phyloP scores from a whole-genome alignment of 2,113 vertebrate genomes.

The Campylomormyrus numenius region DNA sequence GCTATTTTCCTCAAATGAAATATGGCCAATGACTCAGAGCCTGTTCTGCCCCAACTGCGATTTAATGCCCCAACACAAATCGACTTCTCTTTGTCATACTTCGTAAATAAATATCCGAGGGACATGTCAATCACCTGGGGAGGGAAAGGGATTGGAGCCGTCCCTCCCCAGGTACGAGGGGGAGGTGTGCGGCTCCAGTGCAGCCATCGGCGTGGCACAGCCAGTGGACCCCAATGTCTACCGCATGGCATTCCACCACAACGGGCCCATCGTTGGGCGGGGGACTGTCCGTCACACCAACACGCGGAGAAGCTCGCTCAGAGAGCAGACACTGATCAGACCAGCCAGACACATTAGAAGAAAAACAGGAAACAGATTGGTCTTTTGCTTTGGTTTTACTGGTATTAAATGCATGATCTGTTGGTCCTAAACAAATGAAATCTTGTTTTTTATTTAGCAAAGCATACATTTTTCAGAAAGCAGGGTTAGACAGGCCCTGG shows the following conservation, averaged over 20 bases:
- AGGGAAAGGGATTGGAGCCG: background rate
- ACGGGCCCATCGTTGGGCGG: no score
- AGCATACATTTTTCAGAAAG: background rate
- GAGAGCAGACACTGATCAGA: background rate
- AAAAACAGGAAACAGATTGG: background rate
- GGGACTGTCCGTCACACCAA: background rate
- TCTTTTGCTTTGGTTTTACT: background rate
- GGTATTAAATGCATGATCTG: background rate
- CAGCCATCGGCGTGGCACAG: background rate
- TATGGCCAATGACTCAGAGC: slow-evolving; percentile 41
- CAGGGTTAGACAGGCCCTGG: background rate
- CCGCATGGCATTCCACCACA: no score
- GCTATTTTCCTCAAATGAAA: slow-evolving; percentile 42
- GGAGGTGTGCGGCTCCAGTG: background rate
- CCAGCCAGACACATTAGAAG: background rate
- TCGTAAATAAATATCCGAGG: slow-evolving; percentile 1
- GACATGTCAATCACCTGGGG: background rate
- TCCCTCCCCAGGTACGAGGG: background rate
- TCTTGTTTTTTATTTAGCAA: background rate
- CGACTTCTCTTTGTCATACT: background rate
- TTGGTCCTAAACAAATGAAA: background rate
- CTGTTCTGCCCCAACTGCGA: slow-evolving; percentile 39
- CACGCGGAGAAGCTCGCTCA: background rate
- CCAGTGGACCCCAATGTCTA: background rate
- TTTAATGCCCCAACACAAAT: slow-evolving; percentile 31